These are phyloP conservation scores for Gerosis bhagava DNA, from an alignment of 2,888 invertebrate species.

Conservation along the genomic window DNA sequence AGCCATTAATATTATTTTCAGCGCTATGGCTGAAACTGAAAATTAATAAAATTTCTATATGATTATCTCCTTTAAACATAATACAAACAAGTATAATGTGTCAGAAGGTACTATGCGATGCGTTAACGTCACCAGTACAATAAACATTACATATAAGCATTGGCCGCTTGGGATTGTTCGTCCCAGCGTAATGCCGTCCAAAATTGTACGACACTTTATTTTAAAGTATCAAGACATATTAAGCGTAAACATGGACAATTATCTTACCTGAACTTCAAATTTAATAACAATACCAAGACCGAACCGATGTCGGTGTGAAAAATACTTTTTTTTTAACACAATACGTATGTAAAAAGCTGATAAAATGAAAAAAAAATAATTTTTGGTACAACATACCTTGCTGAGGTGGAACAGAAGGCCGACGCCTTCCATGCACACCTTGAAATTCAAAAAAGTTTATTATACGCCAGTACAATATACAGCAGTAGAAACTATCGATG, in stretches of 20 bases:
- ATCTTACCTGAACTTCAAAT: conserved; percentile 61
- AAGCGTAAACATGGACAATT: conserved; percentile 72
- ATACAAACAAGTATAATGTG: conserved; percentile 52
- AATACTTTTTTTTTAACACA: too few relatives aligned
- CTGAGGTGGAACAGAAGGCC: conserved; percentile 99
- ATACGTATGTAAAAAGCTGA: conserved; percentile 70
- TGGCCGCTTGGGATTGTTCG: conserved; percentile 47
- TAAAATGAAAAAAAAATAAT: conserved; percentile 58
- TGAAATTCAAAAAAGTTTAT: conserved; percentile 36
- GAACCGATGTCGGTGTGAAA: too few relatives aligned
- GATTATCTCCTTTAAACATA: too few relatives aligned
- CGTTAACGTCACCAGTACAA: conserved; percentile 66
- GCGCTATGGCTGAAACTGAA: conserved; percentile 31
- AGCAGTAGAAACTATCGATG: too few relatives aligned
- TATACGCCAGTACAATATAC: too few relatives aligned
- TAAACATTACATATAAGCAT: conserved; percentile 66
- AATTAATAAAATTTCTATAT: conserved; percentile 28
- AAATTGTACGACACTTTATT: conserved; percentile 45
- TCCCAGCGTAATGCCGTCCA: conserved; percentile 46
- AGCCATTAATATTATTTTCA: conserved; percentile 29
- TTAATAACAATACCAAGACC: conserved; percentile 56
- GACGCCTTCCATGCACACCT: conserved; percentile 99
- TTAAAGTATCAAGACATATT: conserved; percentile 49
- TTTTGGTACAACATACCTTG: conserved; percentile 97
- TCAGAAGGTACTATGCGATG: conserved; percentile 43